Evolutionary conservation across 2,797 vertebrate genomes (phyloP), one percentile per base, ranked within the genome.

Genomic region (Heteromormyrus szaboi): DNA sequence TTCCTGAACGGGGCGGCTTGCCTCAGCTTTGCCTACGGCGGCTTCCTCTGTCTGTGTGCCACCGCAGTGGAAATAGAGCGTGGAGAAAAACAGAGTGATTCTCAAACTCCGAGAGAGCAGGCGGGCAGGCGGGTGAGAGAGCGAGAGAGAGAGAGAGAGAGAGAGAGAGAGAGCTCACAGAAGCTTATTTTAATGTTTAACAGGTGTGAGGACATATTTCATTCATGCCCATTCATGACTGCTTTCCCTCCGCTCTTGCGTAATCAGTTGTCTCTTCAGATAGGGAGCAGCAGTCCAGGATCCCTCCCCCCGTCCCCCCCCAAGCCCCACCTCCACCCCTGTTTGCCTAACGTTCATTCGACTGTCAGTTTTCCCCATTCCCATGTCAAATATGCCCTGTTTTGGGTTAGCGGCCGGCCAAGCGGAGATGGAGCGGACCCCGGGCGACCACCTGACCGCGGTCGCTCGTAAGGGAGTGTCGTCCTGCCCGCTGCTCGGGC

Each of bases 161-260:
- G 93, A 90, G 19, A 44, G 88, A 88, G 56, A n/a, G 50, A 29
- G 87, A 59, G 90, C 88, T 88, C 89, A 89, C 59, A 91, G 91
- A 91, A 90, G 89, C 91, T 90, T 89, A 92, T 93, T 94, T 94
- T 92, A 94, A 93, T 93, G 93, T 92, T 92, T 92, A 92, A 90
- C 94, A 94, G 93, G 95, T 95, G 93, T 92, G 92, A 89, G 89
- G 93, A 92, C 89, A 90, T 91, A 90, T 92, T 87, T 93, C 93
- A 92, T 91, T 94, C 92, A 91, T 92, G 92, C 88, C 92, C 90
- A 92, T 93, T 92, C 92, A 91, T 68, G 12, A 91, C 65, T 54
- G 79, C 41, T 33, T 88, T 89, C 87, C 88, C 84, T 90, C 1
- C 29, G 0, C 65, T 46, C 85, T 92, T 92, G 87, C 88, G 72